phyloP scores from a whole-genome alignment of 2,797 vertebrate genomes.

The Ctenosaura bakeri region DNA sequence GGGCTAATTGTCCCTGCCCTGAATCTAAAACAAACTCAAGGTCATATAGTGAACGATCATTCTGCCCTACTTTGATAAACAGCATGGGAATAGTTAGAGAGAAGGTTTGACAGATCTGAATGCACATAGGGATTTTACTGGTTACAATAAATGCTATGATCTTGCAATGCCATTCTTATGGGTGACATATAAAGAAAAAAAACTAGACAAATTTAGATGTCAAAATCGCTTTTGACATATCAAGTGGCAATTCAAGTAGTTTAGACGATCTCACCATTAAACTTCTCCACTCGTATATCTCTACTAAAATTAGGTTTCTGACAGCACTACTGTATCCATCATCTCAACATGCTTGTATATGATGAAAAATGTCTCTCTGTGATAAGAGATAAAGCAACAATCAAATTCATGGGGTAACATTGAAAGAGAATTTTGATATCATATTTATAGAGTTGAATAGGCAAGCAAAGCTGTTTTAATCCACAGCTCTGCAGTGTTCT shows the following conservation, averaged over 20 bases:
- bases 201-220: neutral
- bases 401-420: constrained; percentile 35
- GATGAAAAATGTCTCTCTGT: constrained; percentile 56
- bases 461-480: constrained; percentile 28
- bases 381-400: constrained; percentile 41
- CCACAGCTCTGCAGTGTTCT: neutral
- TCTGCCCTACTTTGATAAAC: constrained; percentile 17
- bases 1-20: neutral
- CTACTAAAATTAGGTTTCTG: constrained; percentile 10
- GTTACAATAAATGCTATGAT: neutral
- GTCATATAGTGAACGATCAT: constrained; percentile 14
- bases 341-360: constrained; percentile 25
- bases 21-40: constrained; percentile 17
- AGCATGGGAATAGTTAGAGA: too few relatives aligned
- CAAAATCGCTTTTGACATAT: constrained; percentile 24
- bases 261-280: constrained; percentile 24
- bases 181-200: neutral
- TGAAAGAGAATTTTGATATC: constrained; percentile 40
- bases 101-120: neutral
- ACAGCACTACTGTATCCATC: constrained; percentile 2
- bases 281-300: constrained; percentile 21
- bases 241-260: constrained; percentile 10
- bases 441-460: constrained; percentile 46
- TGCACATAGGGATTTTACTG: accelerated
- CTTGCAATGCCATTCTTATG: neutral